phyloP scores from a whole-genome alignment of 2,888 invertebrate species.

The Drosophila paranaensis region DNA sequence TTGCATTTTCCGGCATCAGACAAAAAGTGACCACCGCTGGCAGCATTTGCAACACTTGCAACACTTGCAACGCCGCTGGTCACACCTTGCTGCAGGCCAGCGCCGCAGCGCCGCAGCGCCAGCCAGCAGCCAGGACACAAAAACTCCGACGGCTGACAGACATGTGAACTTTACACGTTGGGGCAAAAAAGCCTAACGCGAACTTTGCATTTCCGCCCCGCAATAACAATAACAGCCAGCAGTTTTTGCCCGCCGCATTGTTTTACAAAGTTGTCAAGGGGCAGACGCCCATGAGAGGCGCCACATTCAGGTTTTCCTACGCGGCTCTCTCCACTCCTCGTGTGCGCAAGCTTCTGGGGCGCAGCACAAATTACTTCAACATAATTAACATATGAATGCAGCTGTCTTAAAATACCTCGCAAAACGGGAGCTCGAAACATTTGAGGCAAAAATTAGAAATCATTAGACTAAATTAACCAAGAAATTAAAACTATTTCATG shows the following conservation, averaged over 20 bases:
- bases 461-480: constrained; percentile 30
- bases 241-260: constrained; percentile 42
- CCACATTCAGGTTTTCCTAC: constrained; percentile 33
- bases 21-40: constrained; percentile 40
- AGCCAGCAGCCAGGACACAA: constrained; percentile 23
- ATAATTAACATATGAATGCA: constrained; percentile 32
- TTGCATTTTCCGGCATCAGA: constrained; percentile 65
- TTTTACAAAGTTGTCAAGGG: constrained; percentile 59
- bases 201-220: constrained; percentile 69
- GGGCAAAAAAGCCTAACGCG: constrained; percentile 43
- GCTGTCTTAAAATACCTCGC: constrained; percentile 5
- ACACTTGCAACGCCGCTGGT: constrained; percentile 46
- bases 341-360: constrained; percentile 1
- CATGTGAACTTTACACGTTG: constrained; percentile 67
- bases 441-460: constrained; percentile 24
- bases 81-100: constrained; percentile 47
- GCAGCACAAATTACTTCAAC: constrained; percentile 20
- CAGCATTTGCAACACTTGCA: constrained; percentile 36
- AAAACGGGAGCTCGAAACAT: not conserved
- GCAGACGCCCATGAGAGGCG: constrained; percentile 54
- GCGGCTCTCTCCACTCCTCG: not conserved
- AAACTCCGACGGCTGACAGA: constrained; percentile 63
- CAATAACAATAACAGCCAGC: constrained; percentile 29
- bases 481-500: constrained; percentile 15
- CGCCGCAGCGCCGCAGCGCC: not conserved